Evolutionary conservation across 2,888 invertebrate genomes (phyloP).

Genomic region (Exocentrus adspersus): DNA sequence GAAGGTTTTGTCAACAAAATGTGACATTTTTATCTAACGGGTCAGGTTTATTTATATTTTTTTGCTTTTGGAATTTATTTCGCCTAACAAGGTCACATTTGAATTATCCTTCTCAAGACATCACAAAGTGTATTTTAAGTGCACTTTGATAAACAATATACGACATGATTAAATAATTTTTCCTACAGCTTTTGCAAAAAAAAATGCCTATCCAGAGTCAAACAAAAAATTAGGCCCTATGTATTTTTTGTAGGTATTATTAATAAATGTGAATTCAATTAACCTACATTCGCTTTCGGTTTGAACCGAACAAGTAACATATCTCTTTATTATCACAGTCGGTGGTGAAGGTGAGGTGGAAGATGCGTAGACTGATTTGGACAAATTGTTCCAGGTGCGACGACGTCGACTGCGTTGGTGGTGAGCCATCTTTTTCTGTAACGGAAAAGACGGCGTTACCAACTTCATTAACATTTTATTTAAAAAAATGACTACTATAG

Average conservation of each 20-base stretch:
- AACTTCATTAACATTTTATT: too few relatives aligned
- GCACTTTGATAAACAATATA: too few relatives aligned
- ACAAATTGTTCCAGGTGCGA: conserved; percentile 34
- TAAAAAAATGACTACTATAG: too few relatives aligned
- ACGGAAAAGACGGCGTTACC: conserved; percentile 8
- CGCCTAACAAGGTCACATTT: not conserved
- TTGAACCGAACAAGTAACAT: conserved; percentile 40
- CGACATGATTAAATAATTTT: too few relatives aligned
- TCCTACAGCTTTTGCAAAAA: too few relatives aligned
- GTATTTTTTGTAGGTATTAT: too few relatives aligned
- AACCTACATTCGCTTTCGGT: conserved; percentile 28
- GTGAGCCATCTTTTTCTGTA: conserved; percentile 34
- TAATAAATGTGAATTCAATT: not conserved
- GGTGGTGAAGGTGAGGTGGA: conserved; percentile 28
- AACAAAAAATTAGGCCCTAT: too few relatives aligned
- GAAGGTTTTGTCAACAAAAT: not conserved
- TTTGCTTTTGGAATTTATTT: not conserved
- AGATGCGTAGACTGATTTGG: conserved; percentile 28
- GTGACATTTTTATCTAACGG: conserved; percentile 1
- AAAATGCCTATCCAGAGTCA: too few relatives aligned
- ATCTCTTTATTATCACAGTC: conserved; percentile 37
- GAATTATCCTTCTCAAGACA: not conserved
- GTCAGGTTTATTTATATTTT: conserved; percentile 13
- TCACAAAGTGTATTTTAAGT: too few relatives aligned
- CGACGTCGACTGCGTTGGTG: conserved; percentile 28